Evolutionary conservation across 2,797 vertebrate genomes (phyloP).

Genomic region (Coluber constrictor): DNA sequence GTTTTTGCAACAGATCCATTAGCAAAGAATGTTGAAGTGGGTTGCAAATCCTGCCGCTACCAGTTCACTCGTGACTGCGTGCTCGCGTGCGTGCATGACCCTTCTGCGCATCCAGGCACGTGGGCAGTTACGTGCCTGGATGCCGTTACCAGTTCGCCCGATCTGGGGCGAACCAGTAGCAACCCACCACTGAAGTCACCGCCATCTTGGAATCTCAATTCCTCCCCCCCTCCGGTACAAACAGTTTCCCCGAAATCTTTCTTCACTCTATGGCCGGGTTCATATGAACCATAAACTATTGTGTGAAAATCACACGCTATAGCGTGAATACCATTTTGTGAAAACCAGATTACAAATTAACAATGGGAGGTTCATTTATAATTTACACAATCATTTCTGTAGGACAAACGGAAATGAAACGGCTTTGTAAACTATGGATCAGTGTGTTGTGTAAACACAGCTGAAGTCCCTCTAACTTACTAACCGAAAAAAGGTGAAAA

Average conservation of each 20-base stretch:
- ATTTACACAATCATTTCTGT: not conserved
- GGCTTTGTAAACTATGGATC: not conserved
- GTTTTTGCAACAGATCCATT: not conserved
- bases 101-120: too few relatives aligned
- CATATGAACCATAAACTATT: not conserved
- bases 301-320: not conserved
- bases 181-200: too few relatives aligned
- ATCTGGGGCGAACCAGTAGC: too few relatives aligned
- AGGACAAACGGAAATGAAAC: not conserved
- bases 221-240: fast-evolving
- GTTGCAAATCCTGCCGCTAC: too few relatives aligned
- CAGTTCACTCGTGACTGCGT: too few relatives aligned
- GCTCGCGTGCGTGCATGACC: too few relatives aligned
- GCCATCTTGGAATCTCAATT: not conserved
- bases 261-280: not conserved
- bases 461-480: not conserved
- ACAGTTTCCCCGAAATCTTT: not conserved
- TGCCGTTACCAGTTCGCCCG: too few relatives aligned
- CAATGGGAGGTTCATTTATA: not conserved
- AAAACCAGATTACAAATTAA: not conserved
- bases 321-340: not conserved
- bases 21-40: not conserved
- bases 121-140: too few relatives aligned
- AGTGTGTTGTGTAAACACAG: not conserved
- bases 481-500: not conserved